A percentile compares a stretch with the other conserved stretches of the same genome.
These are phyloP conservation scores for Perognathus longimembris DNA, from an alignment of 2,113 vertebrate genomes.

Conservation along the genomic window DNA sequence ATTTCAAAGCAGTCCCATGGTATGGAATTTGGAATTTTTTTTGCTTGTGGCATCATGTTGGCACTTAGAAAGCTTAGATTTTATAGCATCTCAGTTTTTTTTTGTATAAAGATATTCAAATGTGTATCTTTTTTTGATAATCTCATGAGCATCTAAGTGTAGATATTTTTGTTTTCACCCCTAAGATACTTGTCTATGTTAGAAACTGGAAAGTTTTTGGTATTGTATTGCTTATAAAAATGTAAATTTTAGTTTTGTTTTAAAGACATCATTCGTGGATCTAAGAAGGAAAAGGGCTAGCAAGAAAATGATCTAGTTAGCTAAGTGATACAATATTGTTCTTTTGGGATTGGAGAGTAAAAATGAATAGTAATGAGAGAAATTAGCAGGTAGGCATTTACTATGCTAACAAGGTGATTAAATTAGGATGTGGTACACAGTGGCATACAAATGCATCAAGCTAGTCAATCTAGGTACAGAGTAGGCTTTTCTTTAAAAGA, in stretches of 20 bases:
- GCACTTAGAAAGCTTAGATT: neutral
- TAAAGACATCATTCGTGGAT: neutral
- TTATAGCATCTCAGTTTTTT: neutral
- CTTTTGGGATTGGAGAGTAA: neutral
- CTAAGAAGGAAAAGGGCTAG: neutral
- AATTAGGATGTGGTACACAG: neutral
- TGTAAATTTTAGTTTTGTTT: conserved; percentile 50
- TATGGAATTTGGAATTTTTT: neutral
- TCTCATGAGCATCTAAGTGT: conserved; percentile 34
- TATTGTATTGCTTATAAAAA: conserved; percentile 29
- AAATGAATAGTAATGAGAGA: neutral
- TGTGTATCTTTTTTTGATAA: conserved; percentile 9
- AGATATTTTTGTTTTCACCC: conserved; percentile 44
- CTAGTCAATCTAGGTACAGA: neutral
- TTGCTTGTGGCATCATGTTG: neutral
- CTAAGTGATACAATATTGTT: neutral
- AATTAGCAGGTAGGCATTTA: neutral
- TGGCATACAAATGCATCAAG: neutral
- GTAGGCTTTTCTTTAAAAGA: conserved; percentile 42
- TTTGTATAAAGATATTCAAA: neutral
- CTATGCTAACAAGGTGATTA: neutral
- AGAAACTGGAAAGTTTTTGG: neutral
- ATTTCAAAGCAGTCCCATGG: neutral
- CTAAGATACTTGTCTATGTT: conserved; percentile 14
- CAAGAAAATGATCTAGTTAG: neutral